Base-by-base conservation (phyloP, 2,797 vertebrate genomes). In the Neomorphus geoffroyi region DNA sequence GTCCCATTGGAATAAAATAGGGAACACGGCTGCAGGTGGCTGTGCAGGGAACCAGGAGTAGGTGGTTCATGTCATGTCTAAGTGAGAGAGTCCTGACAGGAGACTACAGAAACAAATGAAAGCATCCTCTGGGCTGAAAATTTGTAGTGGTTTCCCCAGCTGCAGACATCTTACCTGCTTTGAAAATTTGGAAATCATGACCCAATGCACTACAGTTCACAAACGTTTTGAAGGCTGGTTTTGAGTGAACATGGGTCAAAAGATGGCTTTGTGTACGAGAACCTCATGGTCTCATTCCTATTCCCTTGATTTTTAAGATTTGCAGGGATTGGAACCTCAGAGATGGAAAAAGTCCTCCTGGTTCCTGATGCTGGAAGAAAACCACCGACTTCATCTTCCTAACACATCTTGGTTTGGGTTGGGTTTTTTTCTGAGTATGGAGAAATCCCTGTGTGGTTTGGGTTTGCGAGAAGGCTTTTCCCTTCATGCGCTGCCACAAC, bases 401-500 rank as follows among this genome's bases (percentile, higher is more conserved):
- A 45, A 69, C 0, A 0, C 1, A 0, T 73, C 93, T 69, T 56
- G 70, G 1, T 64, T 87, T 43, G 53, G 13, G 39, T 86, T 85
- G 15, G 18, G 21, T 19, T 60, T 80, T 91, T 82, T 57, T 15
- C 67, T 57, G 87, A 51, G 62, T 9, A 88, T 9, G 67, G 88
- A 94, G 95, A 94, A 96, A 94, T 88, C 95, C 94, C 88, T 71
- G 30, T 78, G 80, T 80, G 92, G 61, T 93, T 95, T 93, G 94
- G 90, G 88, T 90, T 94, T 92, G 91, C 3, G 0, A 74, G 95
- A 12, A 93, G 95, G 96, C 93, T 96, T 96, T 96, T 95, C 96
- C 96, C 94, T 86, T 96, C 96, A 94, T 94, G 96, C 1, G 88
- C 96, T 96, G 96, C 96, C 95, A 96, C 95, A 95, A 93, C 74